Percentiles rank a stretch among this genome's conserved stretches.
Conservation (phyloP, 2,888 invertebrate species). For the Eilema depressum region DNA sequence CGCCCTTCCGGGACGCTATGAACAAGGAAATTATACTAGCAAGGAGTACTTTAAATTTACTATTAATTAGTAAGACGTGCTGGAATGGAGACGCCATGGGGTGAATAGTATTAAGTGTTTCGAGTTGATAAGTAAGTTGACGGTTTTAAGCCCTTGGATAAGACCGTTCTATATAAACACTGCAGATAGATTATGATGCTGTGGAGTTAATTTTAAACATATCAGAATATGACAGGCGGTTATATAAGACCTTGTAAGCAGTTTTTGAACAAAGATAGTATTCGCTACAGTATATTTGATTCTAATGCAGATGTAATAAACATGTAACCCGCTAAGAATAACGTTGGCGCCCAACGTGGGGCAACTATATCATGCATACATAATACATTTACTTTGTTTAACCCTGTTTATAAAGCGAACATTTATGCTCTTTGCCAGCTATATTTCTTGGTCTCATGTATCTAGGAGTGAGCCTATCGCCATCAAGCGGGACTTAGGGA, state of each 20-base stretch:
- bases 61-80: slow-evolving; percentile 27
- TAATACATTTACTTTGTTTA: slow-evolving; percentile 33
- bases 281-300: neutral
- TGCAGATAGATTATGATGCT: neutral
- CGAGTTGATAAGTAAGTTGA: neutral
- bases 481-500: neutral
- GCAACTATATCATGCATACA: slow-evolving; percentile 48
- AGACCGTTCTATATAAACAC: neutral
- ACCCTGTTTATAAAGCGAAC: neutral
- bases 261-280: neutral
- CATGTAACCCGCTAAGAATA: neutral
- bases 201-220: neutral
- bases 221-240: neutral
- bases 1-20: slow-evolving; percentile 49
- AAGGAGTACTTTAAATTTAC: slow-evolving; percentile 27
- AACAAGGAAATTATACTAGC: slow-evolving; percentile 36
- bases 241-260: neutral
- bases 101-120: neutral
- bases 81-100: neutral
- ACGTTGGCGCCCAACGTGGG: slow-evolving; percentile 58
- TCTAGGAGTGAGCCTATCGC: neutral
- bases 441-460: neutral
- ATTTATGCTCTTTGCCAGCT: neutral
- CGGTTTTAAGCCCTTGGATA: neutral
- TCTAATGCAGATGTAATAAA: slow-evolving; percentile 4